Evolutionary conservation across 2,888 invertebrate species (phyloP), one percentile per base, ranked within the genome.

Genomic region (Dugesia japonica): DNA sequence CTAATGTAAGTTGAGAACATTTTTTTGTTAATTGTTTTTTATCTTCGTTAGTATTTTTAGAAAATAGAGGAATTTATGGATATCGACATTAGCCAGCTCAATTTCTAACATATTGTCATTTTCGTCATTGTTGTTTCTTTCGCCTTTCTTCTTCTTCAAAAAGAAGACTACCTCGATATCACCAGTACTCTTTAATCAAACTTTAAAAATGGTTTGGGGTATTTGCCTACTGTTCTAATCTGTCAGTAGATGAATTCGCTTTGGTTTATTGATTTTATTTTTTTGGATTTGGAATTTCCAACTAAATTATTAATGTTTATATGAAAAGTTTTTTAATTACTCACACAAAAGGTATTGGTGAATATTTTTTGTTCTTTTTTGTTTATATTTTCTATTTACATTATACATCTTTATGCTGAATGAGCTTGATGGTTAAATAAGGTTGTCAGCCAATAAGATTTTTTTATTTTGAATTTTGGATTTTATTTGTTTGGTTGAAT

Each of bases 211-310:
- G n/a, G n/a, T n/a, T n/a, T n/a, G n/a, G n/a, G n/a, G n/a, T n/a
- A n/a, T 56, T 13, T 17, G 38, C 17, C 23, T 56, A 56, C 56
- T 56, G 56, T 20, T 56, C 17, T 38, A 56, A 20, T 56, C 7
- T 4, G 7, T 20, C 56, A 56, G 23, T 56, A 23, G 56, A 4
- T 13, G n/a, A 56, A 56, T 4, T 56, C 56, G 31, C 7, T 56
- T 56, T 56, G n/a, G 56, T 56, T 56, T 56, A 56, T 56, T 56
- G 4, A 56, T 56, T 38, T 56, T 56, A 56, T 56, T 56, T 56
- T 56, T 56, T 56, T 56, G n/a, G 56, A 56, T 56, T 23, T 20
- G 23, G n/a, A 56, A 56, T 56, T 56, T 56, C 17, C 56, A 56
- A 9, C 9, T n/a, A n/a, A 56, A 56, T 56, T n/a, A n/a, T 56